These are phyloP conservation scores for Nannoperca australis DNA, from an alignment of 2,797 vertebrate species.

Conservation along the genomic window DNA sequence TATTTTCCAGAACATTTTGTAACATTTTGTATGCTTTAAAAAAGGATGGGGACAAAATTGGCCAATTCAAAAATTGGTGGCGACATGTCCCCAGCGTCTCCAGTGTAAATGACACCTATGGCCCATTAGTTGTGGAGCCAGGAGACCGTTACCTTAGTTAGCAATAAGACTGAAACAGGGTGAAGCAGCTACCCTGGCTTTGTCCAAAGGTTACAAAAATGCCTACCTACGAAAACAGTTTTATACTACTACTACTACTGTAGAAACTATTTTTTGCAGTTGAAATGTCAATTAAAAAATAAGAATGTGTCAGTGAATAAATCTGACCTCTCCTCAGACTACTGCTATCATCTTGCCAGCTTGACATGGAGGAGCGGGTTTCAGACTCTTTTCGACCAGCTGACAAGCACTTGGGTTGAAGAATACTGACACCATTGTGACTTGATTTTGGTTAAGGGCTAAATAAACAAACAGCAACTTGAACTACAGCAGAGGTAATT, in stretches of 20 bases:
- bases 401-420: not conserved
- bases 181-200: not conserved
- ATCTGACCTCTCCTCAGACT: conserved; percentile 3
- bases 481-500: conserved; percentile 2
- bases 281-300: not conserved
- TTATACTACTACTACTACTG: not conserved
- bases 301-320: conserved; percentile 1
- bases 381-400: not conserved
- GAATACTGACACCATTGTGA: not conserved
- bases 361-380: not conserved
- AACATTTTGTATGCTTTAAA: too few relatives aligned
- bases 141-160: not conserved
- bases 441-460: conserved; percentile 5
- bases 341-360: conserved; percentile 9
- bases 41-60: too few relatives aligned
- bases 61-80: too few relatives aligned
- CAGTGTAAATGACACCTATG: too few relatives aligned
- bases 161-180: not conserved
- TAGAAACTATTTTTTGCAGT: not conserved
- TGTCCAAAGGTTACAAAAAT: not conserved
- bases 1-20: too few relatives aligned
- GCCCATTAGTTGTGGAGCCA: not conserved
- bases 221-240: too few relatives aligned
- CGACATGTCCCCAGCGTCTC: too few relatives aligned
- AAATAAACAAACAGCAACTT: conserved; percentile 26